Evolutionary conservation across 2,113 vertebrate genomes (phyloP).

Genomic region (Excalfactoria chinensis): DNA sequence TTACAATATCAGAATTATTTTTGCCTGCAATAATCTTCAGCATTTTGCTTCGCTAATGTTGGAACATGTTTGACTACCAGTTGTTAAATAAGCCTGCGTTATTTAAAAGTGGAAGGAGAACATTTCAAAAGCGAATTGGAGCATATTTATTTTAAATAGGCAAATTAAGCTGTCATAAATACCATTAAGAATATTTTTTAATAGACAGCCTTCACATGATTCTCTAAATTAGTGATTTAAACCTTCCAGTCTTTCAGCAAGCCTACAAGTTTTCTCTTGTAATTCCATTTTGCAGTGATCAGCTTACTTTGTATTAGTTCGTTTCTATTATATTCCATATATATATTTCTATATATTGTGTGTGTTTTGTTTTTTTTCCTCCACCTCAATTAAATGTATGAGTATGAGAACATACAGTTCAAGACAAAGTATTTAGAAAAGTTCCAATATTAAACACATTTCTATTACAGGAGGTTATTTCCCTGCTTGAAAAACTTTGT

Average conservation of each 20-base stretch:
- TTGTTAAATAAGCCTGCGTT: slow-evolving; percentile 72
- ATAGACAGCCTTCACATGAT: neutral
- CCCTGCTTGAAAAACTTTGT: neutral
- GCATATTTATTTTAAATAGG: slow-evolving; percentile 61
- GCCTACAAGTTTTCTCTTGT: neutral
- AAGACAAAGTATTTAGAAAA: neutral
- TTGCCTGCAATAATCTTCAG: slow-evolving; percentile 74
- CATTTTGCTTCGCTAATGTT: slow-evolving; percentile 65
- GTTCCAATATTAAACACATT: neutral
- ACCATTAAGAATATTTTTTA: slow-evolving; percentile 44
- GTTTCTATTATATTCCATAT: neutral
- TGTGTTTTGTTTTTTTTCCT: neutral
- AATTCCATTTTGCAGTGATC: neutral
- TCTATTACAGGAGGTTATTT: neutral
- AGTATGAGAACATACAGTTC: neutral
- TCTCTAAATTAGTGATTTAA: neutral
- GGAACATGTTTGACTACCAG: slow-evolving; percentile 69
- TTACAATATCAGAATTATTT: slow-evolving; percentile 74
- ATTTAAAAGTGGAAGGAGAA: slow-evolving; percentile 52
- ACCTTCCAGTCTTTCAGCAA: neutral
- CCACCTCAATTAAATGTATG: neutral
- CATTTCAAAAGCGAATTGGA: slow-evolving; percentile 41
- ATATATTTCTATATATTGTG: too few species aligned
- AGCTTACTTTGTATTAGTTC: neutral
- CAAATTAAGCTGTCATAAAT: slow-evolving; percentile 39